Evolutionary conservation across 2,888 invertebrate species (phyloP).

Genomic region (Eudasyphora cyanicolor): DNA sequence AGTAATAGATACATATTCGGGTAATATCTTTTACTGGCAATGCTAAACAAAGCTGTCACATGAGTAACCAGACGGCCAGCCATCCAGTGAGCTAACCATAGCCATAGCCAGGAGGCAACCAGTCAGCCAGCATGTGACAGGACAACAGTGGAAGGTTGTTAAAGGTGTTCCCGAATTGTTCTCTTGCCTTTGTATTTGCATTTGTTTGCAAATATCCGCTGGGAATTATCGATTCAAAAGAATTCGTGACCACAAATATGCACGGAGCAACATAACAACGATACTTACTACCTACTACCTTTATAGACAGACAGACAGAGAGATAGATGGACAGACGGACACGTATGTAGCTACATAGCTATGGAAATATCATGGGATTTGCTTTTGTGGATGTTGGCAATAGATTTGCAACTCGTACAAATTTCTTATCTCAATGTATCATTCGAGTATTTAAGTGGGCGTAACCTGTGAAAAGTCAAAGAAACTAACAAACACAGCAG

Average conservation of each 20-base stretch:
- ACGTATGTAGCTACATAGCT: constrained; percentile 27
- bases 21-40: too few relatives aligned
- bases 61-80: constrained; percentile 57
- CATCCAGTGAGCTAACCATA: too few relatives aligned
- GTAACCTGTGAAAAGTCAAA: constrained; percentile 41
- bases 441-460: constrained; percentile 36
- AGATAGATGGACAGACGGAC: background rate
- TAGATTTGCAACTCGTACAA: constrained; percentile 41
- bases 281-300: too few relatives aligned
- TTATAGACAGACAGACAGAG: too few relatives aligned
- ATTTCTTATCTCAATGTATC: background rate
- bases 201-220: constrained; percentile 45
- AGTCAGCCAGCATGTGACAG: constrained; percentile 48
- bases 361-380: constrained; percentile 37
- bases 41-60: constrained; percentile 61
- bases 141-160: constrained; percentile 33
- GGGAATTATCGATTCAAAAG: constrained; percentile 55
- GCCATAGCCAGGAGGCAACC: background rate
- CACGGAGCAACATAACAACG: background rate
- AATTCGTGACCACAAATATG: constrained; percentile 56
- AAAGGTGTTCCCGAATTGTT: constrained; percentile 55
- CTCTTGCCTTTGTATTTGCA: constrained; percentile 8
- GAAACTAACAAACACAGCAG: constrained; percentile 8
- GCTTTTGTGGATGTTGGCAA: constrained; percentile 40
- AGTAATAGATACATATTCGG: background rate